Evolutionary conservation across 2,113 vertebrate genomes (phyloP), one percentile per base, ranked within the genome.

Genomic region (Pygoscelis adeliae): DNA sequence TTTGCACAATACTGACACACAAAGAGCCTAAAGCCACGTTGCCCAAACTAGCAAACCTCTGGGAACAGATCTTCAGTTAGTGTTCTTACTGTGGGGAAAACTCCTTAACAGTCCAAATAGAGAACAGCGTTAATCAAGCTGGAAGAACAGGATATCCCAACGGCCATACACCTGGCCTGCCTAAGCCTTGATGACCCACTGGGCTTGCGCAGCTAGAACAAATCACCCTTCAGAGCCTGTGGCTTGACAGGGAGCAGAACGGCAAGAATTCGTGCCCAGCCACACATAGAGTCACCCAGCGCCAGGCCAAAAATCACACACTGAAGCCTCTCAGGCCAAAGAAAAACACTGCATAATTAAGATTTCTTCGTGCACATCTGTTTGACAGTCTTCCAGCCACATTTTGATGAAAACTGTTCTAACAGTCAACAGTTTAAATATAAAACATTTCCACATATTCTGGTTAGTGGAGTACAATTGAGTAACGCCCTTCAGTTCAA

Each of bases 341-440:
- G 91, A 18, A 62, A 94, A 95, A 90, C 87, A 91, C 36, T 77
- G 87, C 89, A 69, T 56, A 67, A 91, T n/a, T 47, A 49, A 58
- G 66, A 77, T 38, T 72, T 95, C 89, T 85, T 73, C 0, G 0
- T 53, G 89, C 87, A 94, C 93, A 95, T 93, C 93, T 94, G 92
- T 89, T 89, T 93, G 82, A 83, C 63, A 93, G 69, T 52, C 80
- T 95, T 94, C 89, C 94, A 94, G 81, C 49, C 70, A 69, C 36
- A 13, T 74, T 70, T 85, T 30, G 38, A 90, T 42, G 81, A 65
- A 71, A 63, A 82, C 74, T 61, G 50, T 91, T 88, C 61, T 38
- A 77, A 40, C 59, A 92, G 89, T 49, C 77, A 90, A 46, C 50
- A n/a, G 84, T 58, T 88, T 79, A 53, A 89, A 96, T 25, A 65